Evolutionary conservation across 2,113 vertebrate genomes (phyloP), one percentile per base, ranked within the genome.

Genomic region (Neomonachus schauinslandi): DNA sequence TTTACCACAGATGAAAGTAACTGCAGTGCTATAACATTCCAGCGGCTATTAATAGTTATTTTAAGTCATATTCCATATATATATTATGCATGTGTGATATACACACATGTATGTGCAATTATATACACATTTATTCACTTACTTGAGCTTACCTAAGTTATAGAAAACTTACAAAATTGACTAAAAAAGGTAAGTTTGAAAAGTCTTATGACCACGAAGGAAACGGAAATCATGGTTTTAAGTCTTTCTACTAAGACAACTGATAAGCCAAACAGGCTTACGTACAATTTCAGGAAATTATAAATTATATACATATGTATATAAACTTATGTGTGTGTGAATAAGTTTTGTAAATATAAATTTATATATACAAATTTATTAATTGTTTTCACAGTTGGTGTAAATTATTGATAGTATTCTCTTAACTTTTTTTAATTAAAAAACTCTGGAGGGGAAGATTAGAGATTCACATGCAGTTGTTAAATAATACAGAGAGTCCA

Each of bases 341-440:
- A 36, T 79, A 91, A 55, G 80, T 67, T 67, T 79, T 91, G 6
- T 69, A 81, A 80, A 36, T 59, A 14, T 2, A 93, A 53, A 51
- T 85, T 91, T 28, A 57, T 67, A 46, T 28, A 51, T 11, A 69
- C 69, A 21, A 93, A 89, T 82, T 69, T 59, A 77, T 7, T 55
- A 72, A 12, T 93, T 65, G 26, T 65, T 81, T 82, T 51, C 49
- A 84, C 76, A 93, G 11, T 49, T 84, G 77, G 33, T 71, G 19
- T 83, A 42, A 77, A 71, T 67, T 76, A 76, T 28, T 89, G 26
- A 51, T 49, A 51, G 39, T 51, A 16, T 46, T 39, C 61, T 61
- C n/a, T 51, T 76, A 76, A 63, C 33, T 63, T 93, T 93, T 93
- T 51, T 80, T 14, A 95, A 53, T 88, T 82, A 81, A 87, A 81